These are phyloP conservation scores for Puma concolor DNA, from an alignment of 2,113 vertebrate species.

Conservation along the genomic window DNA sequence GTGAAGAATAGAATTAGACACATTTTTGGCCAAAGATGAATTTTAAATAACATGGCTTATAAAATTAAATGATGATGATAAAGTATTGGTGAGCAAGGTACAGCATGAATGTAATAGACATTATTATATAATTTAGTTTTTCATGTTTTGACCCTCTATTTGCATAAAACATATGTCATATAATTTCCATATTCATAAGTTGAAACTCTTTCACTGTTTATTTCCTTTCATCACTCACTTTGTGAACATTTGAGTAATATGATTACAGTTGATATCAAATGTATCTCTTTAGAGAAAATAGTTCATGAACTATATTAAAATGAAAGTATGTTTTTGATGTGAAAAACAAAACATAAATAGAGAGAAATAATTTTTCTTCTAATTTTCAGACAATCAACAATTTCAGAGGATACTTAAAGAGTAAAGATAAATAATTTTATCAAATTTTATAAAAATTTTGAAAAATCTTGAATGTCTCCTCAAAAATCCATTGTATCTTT, in stretches of 20 bases:
- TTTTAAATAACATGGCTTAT: neutral
- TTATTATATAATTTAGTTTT: neutral
- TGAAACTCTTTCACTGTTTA: neutral
- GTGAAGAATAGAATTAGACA: neutral
- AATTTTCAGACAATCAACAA: neutral
- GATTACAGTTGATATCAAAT: neutral
- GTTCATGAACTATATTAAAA: neutral
- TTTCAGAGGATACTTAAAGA: neutral
- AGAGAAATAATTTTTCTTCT: neutral
- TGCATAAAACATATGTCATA: neutral
- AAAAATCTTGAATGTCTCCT: neutral
- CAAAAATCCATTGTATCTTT: neutral
- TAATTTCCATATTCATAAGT: neutral
- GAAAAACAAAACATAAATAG: neutral
- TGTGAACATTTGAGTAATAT: neutral
- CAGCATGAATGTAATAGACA: neutral
- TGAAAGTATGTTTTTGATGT: neutral
- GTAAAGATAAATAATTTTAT: neutral
- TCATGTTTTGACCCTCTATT: neutral
- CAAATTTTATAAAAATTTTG: neutral
- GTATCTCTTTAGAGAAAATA: neutral
- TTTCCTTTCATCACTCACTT: neutral
- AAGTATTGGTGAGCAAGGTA: neutral
- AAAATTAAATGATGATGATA: neutral
- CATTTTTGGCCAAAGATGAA: neutral